Evolutionary conservation across 2,888 invertebrate genomes (phyloP).

Genomic region (Mystacides longicornis): DNA sequence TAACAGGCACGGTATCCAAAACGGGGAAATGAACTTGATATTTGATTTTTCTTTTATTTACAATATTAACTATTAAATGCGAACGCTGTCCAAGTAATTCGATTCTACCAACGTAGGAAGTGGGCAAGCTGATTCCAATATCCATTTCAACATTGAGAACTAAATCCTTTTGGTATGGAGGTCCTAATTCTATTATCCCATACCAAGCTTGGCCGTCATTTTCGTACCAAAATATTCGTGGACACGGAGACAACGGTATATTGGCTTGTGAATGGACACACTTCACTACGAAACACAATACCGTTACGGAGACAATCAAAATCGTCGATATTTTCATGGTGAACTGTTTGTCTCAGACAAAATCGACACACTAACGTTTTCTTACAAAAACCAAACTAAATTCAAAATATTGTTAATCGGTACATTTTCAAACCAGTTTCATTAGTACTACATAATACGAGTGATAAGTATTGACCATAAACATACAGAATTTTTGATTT

Average conservation of each 20-base stretch:
- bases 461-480: too few relatives aligned
- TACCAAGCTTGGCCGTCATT: slow-evolving; percentile 20
- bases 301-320: too few relatives aligned
- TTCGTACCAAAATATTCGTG: slow-evolving; percentile 22
- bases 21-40: slow-evolving; percentile 36
- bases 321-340: too few relatives aligned
- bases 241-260: slow-evolving; percentile 21
- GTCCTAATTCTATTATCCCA: slow-evolving; percentile 18
- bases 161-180: slow-evolving; percentile 15
- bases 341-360: too few relatives aligned
- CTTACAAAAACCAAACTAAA: too few relatives aligned
- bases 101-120: slow-evolving; percentile 13
- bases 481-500: too few relatives aligned
- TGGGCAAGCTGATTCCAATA: slow-evolving; percentile 11
- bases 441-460: too few relatives aligned
- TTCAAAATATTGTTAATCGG: too few relatives aligned
- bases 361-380: too few relatives aligned
- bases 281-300: too few relatives aligned
- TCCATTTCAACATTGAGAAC: slow-evolving; percentile 17
- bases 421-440: too few relatives aligned
- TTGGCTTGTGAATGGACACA: slow-evolving; percentile 4
- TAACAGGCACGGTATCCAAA: slow-evolving; percentile 30
- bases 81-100: slow-evolving; percentile 12
- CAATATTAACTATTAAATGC: slow-evolving; percentile 27
- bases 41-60: slow-evolving; percentile 30